Evolutionary conservation across 2,113 vertebrate genomes (phyloP), one percentile per base, ranked within the genome.

Genomic region (Charina bottae): DNA sequence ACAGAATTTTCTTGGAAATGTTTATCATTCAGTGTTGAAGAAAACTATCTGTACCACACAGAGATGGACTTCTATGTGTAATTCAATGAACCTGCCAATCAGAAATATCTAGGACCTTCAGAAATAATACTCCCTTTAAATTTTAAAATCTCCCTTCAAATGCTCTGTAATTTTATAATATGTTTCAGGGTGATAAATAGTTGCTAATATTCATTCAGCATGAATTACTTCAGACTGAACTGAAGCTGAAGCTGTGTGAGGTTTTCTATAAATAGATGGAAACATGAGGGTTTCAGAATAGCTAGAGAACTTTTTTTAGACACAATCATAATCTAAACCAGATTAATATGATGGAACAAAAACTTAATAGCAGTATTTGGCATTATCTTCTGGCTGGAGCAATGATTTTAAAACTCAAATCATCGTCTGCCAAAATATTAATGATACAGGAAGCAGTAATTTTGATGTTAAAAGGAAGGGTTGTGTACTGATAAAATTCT

Each of bases 321-420:
- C 2, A 4, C 89, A 42, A 19, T 33, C 1, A 7, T 91, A 42
- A 23, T 49, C 1, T n/a, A 53, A 7, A 85, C 13, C 1, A 92
- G 89, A 89, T 92, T 89, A 94, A 83, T 87, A 64, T 87, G 89
- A 26, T 64, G 6, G 28, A 90, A 92, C 88, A 92, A 4, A 53
- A 59, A 3, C 21, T 49, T 13, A 37, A 7, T 15, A 26, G 23
- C 78, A 78, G 91, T 1, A 91, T 42, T 46, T 19, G 60, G 2
- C 17, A 92, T 60, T 93, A 91, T 90, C 68, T 91, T 21, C n/a
- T 64, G 9, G 60, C 85, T 94, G 53, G 53, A 54, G 24, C 33
- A 78, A 55, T 87, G 24, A 87, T 91, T 91, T 91, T 17, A 19
- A 33, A 37, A 56, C 13, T 90, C 28, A 90, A n/a, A 85, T 90